Evolutionary conservation across 2,797 vertebrate species (phyloP).

Genomic region (Catharus ustulatus): DNA sequence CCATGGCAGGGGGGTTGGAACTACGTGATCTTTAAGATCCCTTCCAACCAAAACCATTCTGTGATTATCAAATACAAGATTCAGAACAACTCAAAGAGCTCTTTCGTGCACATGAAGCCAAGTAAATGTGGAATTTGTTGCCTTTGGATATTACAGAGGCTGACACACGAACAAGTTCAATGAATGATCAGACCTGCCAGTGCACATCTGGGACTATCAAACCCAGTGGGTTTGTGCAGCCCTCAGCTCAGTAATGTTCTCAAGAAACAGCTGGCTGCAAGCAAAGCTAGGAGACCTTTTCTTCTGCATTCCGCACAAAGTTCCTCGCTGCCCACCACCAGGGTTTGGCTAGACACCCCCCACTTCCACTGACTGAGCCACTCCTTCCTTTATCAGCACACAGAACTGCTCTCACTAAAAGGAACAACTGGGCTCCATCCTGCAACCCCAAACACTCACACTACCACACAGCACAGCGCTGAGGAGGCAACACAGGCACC

Average conservation of each 20-base stretch:
- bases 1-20: not conserved
- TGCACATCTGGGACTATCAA: not conserved
- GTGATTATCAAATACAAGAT: not conserved
- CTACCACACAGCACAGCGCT: rapidly evolving
- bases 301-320: not conserved
- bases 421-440: not conserved
- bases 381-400: not conserved
- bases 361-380: not conserved
- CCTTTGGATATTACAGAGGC: not conserved
- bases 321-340: not conserved
- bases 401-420: not conserved
- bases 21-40: not conserved
- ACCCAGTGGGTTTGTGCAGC: not conserved
- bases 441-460: not conserved
- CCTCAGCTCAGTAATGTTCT: not conserved
- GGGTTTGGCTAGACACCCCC: not conserved
- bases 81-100: not conserved
- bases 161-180: not conserved
- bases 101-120: not conserved
- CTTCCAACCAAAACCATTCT: not conserved
- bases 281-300: not conserved
- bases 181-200: not conserved
- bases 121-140: not conserved
- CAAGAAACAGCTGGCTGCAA: not conserved
- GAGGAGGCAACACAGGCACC: not conserved